Evolutionary conservation across 2,113 vertebrate species (phyloP), one percentile per base, ranked within the genome.

Genomic region (Cebus imitator): DNA sequence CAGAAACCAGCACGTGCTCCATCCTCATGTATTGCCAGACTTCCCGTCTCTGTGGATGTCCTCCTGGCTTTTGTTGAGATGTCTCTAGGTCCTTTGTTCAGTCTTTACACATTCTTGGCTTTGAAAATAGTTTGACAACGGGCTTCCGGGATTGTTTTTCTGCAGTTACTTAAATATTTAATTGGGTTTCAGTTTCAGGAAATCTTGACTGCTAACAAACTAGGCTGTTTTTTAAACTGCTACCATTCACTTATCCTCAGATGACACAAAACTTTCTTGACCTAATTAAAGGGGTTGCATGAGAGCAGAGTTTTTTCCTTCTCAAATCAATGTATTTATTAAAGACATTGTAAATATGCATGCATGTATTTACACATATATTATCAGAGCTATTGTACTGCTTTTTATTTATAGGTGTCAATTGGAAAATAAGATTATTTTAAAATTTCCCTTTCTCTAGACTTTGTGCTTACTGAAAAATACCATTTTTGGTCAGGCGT

Each of bases 41-140:
- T 91, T 91, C 37, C 80, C 11, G 5, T 85, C 87, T 84, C 90
- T 17, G 18, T 25, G 1, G 20, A 13, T 2, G 91, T 72, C 58
- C 79, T 66, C 91, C 94, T 80, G 96, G 94, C 95, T 93, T 90
- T 80, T 37, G 80, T 85, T 50, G 66, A n/a, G 93, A 37, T 13
- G 55, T 76, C 70, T 97, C 64, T 95, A 75, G 96, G 84, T 87
- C 94, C 95, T 82, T 61, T 48, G 89, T 93, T 86, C 80, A 35
- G 27, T n/a, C 83, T 82, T 52, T 68, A 68, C 37, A 79, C 83
- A 79, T 94, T 95, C 96, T 96, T 95, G 93, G 92, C 95, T 92
- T 89, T 92, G 80, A 84, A 84, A 97, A 43, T 93, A 35, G 93
- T 94, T 96, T 97, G 90, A 97, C 87, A 94, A 6, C 92, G 66